A percentile compares a stretch with the other conserved stretches of the same genome.
These are phyloP conservation scores for Argya squamiceps DNA, from an alignment of 2,797 vertebrate genomes.

Conservation along the genomic window DNA sequence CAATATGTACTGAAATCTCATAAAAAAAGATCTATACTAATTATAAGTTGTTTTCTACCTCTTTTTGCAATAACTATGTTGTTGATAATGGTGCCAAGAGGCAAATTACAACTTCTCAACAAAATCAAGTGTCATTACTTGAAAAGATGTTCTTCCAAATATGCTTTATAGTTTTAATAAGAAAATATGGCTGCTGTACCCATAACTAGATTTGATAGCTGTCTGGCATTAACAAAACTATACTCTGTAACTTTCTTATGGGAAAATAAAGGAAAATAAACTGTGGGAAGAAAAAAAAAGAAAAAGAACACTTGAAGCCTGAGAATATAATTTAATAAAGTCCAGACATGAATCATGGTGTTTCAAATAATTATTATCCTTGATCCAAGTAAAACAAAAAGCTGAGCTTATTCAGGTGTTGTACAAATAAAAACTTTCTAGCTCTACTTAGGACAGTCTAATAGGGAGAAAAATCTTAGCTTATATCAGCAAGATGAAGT, in stretches of 20 bases:
- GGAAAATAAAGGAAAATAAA: constrained; percentile 3
- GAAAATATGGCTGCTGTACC: not conserved
- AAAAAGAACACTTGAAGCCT: not conserved
- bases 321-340: not conserved
- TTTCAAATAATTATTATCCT: not conserved
- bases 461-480: not conserved
- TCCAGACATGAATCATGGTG: not conserved
- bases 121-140: not conserved
- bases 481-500: not conserved
- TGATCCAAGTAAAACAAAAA: constrained; percentile 8
- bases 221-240: not conserved
- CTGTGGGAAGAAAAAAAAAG: not conserved
- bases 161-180: not conserved
- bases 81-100: not conserved
- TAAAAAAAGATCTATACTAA: not conserved
- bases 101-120: not conserved
- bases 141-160: not conserved
- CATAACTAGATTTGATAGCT: not conserved
- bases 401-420: not conserved
- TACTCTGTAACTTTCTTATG: not conserved
- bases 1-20: not conserved
- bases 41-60: not conserved
- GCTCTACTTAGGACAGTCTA: not conserved
- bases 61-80: not conserved
- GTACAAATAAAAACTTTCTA: not conserved